Evolutionary conservation across 2,113 vertebrate species (phyloP).

Genomic region (Chauna torquata): DNA sequence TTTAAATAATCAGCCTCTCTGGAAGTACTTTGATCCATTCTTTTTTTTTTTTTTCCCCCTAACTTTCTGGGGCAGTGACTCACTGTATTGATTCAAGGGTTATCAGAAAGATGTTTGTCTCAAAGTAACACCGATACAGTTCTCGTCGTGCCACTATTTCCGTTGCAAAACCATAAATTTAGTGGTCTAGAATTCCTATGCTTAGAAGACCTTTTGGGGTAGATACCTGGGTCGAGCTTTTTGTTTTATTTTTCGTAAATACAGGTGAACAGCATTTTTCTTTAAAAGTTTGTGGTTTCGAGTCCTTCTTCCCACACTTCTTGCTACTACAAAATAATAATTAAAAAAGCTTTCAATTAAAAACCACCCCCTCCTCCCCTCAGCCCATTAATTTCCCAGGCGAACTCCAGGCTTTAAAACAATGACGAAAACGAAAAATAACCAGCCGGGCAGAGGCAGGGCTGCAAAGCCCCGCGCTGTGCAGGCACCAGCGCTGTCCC

Average conservation of each 20-base stretch:
- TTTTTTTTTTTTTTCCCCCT: not conserved
- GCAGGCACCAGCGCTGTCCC: not conserved
- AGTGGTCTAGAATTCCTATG: not conserved
- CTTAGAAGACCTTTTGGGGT: not conserved
- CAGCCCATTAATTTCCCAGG: constrained; percentile 39
- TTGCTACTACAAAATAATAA: not conserved
- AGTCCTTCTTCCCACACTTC: not conserved
- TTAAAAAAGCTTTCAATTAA: not conserved
- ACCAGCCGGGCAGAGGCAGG: not conserved
- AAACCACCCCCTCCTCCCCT: not conserved
- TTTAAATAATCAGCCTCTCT: not conserved
- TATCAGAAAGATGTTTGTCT: not conserved
- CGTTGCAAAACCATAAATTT: not conserved
- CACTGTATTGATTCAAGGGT: not conserved
- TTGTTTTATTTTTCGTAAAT: not conserved
- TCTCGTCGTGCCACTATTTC: constrained; percentile 2
- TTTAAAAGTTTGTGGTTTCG: not conserved
- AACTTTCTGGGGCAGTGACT: not conserved
- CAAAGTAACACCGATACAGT: not conserved
- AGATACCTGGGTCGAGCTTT: not conserved
- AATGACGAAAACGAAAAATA: not conserved
- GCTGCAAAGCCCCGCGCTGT: not conserved
- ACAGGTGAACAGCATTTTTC: not conserved
- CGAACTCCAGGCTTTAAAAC: not conserved
- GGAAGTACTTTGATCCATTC: not conserved